Evolutionary conservation across 2,797 vertebrate species (phyloP).

Genomic region (Silurus lanzhouensis): DNA sequence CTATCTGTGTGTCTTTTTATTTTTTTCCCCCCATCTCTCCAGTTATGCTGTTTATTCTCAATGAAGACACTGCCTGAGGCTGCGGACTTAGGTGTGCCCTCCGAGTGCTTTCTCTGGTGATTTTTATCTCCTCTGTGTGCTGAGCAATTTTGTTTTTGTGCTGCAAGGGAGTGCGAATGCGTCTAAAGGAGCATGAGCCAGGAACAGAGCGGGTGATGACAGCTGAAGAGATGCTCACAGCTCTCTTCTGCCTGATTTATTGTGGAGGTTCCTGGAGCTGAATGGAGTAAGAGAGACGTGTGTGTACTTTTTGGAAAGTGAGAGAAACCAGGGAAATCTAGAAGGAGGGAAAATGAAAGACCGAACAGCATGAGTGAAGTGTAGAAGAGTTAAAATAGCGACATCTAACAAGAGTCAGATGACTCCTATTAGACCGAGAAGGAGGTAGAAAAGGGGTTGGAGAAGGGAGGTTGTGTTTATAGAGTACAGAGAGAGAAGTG

Average conservation of each 20-base stretch:
- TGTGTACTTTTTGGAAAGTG: conserved; percentile 23
- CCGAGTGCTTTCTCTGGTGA: conserved; percentile 55
- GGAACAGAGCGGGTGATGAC: conserved; percentile 44
- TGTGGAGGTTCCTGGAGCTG: conserved; percentile 77
- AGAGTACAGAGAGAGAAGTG: conserved; percentile 40
- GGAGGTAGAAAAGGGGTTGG: conserved; percentile 52
- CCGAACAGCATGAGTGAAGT: conserved; percentile 31
- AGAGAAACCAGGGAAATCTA: conserved; percentile 48
- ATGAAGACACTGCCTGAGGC: conserved; percentile 38
- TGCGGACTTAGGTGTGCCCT: conserved; percentile 34
- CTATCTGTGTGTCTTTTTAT: conserved; percentile 41
- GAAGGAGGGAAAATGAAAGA: conserved; percentile 33
- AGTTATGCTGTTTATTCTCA: conserved; percentile 46
- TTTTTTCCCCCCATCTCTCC: conserved; percentile 28
- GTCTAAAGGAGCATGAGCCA: conserved; percentile 3
- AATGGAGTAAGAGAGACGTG: conserved; percentile 71
- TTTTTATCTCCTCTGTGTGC: not conserved
- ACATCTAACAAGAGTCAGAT: conserved; percentile 60
- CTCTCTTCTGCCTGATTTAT: conserved; percentile 83
- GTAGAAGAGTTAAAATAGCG: conserved; percentile 67
- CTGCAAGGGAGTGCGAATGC: not conserved
- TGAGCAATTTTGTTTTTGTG: not conserved
- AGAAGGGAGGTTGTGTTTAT: conserved; percentile 43
- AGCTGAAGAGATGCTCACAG: conserved; percentile 62
- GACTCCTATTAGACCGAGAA: not conserved